A percentile compares a stretch with the other conserved stretches of the same genome.
Evolutionary conservation across 2,888 invertebrate genomes (phyloP).

Genomic region (Pandemis corylana): DNA sequence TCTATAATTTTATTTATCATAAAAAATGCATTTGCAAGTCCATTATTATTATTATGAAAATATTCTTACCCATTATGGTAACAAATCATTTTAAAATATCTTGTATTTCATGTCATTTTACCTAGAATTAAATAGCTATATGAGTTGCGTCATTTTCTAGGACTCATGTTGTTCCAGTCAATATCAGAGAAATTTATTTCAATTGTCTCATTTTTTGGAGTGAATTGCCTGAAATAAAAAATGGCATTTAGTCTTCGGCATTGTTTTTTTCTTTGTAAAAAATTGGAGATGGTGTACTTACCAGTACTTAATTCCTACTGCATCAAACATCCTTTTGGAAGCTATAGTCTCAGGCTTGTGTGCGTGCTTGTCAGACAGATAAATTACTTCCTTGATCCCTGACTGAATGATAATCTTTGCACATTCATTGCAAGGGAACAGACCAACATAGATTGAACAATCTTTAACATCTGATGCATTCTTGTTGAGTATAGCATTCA

Average conservation of each 20-base stretch:
- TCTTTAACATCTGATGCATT: slow-evolving; percentile 90
- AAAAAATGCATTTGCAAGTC: background rate
- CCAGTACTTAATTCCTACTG: slow-evolving; percentile 89
- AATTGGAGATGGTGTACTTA: slow-evolving; percentile 57
- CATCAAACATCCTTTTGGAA: slow-evolving; percentile 92
- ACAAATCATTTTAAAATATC: slow-evolving; percentile 26
- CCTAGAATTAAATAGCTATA: slow-evolving; percentile 21
- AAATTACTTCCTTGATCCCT: slow-evolving; percentile 91
- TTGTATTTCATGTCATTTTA: background rate
- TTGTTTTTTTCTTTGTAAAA: background rate
- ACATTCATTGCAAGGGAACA: slow-evolving; percentile 99
- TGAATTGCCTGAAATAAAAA: slow-evolving; percentile 84
- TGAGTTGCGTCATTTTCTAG: slow-evolving; percentile 46
- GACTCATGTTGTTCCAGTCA: slow-evolving; percentile 78
- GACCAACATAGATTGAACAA: slow-evolving; percentile 93
- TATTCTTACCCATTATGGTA: slow-evolving; percentile 37
- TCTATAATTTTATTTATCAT: slow-evolving; percentile 40
- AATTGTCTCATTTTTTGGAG: slow-evolving; percentile 86
- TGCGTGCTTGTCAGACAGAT: slow-evolving; percentile 92
- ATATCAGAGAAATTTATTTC: slow-evolving; percentile 88
- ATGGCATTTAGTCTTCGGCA: background rate
- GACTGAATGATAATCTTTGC: slow-evolving; percentile 98
- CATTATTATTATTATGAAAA: slow-evolving; percentile 19
- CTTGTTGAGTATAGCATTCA: slow-evolving; percentile 98
- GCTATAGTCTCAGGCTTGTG: slow-evolving; percentile 89